phyloP scores from a whole-genome alignment of 2,113 vertebrate genomes.

The Bubalus kerabau region DNA sequence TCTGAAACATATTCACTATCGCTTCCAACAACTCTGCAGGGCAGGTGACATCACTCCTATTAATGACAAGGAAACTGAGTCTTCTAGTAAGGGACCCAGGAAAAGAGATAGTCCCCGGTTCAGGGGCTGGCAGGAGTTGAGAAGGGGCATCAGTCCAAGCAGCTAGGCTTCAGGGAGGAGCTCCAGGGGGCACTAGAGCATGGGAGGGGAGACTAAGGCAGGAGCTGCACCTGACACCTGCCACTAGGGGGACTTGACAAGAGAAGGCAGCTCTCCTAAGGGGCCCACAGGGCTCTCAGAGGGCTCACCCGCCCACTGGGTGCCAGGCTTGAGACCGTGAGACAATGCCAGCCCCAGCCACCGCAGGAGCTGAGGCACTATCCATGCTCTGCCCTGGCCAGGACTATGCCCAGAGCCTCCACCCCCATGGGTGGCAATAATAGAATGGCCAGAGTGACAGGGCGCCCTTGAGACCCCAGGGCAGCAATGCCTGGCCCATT shows the following conservation, averaged over 20 bases:
- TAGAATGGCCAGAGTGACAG: background rate
- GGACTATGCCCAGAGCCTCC: background rate
- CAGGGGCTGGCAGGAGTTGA: background rate
- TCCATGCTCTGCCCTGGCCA: too few relatives aligned
- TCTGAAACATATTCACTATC: background rate
- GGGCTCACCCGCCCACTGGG: background rate
- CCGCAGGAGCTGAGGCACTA: accelerated
- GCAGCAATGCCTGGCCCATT: background rate
- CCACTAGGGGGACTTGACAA: background rate
- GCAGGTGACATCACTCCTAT: background rate
- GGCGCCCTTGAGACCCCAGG: background rate
- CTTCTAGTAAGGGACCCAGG: background rate
- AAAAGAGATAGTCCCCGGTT: background rate
- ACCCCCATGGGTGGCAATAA: too few relatives aligned
- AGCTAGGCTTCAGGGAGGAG: background rate
- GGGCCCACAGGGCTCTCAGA: background rate
- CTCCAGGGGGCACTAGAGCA: background rate
- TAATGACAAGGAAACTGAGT: background rate
- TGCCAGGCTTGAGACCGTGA: background rate
- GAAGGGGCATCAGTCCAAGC: background rate
- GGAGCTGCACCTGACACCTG: too few relatives aligned
- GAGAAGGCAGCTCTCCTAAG: background rate
- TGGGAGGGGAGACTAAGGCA: background rate
- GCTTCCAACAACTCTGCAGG: background rate
- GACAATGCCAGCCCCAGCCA: background rate